Evolutionary conservation across 1,140 invertebrate genomes (phyloP).

Genomic region (Drosophila sechellia): DNA sequence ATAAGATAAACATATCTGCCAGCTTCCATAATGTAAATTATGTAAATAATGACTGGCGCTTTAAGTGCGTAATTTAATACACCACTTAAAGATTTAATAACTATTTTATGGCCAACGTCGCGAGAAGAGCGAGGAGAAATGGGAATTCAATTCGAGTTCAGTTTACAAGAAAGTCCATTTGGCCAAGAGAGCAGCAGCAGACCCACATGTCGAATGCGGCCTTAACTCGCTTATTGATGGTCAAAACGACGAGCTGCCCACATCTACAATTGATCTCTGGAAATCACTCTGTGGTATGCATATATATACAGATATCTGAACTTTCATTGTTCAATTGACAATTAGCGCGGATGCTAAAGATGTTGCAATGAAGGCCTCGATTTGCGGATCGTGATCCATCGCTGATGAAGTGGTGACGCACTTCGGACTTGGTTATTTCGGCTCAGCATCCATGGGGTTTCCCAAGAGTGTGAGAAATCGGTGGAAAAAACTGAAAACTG

Average conservation of each 20-base stretch:
- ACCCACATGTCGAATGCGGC: constrained; percentile 8
- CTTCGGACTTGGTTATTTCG: constrained; percentile 21
- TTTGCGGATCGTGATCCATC: constrained; percentile 32
- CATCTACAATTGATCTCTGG: constrained; percentile 20
- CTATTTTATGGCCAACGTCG: constrained; percentile 34
- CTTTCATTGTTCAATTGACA: constrained; percentile 42
- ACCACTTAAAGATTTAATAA: constrained; percentile 52
- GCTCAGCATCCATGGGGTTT: constrained; percentile 41
- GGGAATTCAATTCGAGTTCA: constrained; percentile 18
- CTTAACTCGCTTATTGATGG: constrained; percentile 46
- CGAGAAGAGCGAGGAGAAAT: constrained; percentile 15
- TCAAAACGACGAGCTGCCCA: constrained; percentile 26
- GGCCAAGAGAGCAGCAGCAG: constrained; percentile 4
- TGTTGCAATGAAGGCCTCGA: constrained; percentile 69
- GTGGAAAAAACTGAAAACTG: constrained; percentile 16
- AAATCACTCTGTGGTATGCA: constrained; percentile 20
- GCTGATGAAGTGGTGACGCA: constrained; percentile 37
- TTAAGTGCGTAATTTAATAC: constrained; percentile 33
- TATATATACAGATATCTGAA: constrained; percentile 5
- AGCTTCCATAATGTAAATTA: constrained; percentile 31
- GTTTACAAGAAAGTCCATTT: constrained; percentile 31
- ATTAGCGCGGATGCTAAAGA: constrained; percentile 35
- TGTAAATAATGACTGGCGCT: constrained; percentile 34
- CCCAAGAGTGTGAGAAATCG: constrained; percentile 33
- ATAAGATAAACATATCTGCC: background rate